Base-by-base conservation (phyloP, 2,113 vertebrate species). In the Gallinago media region DNA sequence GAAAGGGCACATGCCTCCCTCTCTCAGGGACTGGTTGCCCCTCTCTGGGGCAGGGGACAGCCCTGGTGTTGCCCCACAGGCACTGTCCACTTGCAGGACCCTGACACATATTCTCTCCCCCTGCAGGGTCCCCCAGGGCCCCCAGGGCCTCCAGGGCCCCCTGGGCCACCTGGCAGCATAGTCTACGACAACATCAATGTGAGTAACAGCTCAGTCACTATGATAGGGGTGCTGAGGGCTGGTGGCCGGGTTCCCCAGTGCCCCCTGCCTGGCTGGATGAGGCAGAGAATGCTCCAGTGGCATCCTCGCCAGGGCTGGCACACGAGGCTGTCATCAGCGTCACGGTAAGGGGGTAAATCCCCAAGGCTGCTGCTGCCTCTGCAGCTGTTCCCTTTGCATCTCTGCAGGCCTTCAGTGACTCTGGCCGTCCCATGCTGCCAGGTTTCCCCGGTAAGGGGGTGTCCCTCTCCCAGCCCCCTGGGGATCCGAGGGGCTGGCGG, bases 61-160 rank as follows among this genome's bases (percentile, higher is more conserved):
- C 6, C 12, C 17, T 2, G 0, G 3, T n/a, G 58, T 76, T 3
- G 23, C 38, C 3, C 7, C 10, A 9, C 1, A 5, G 52, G 70
- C 56, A 47, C 44, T 25, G 8, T 27, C 68, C 1, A 0, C 47
- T 66, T 27, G 38, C 55, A 38, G 58, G 54, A 80, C 36, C 20
- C 12, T 92, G 55, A 84, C 17, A 23, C 31, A 49, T 32, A 12
- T 83, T 76, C 12, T 92, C 0, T 2, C 11, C n/a, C 29, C 38
- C 9, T 1, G 1, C 67, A 98, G 98, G 97, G 97, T 52, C 92
- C 70, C 56, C 94, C 99, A n/a, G 99, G 99, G 11, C 96, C 92
- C 9, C 98, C 98, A 15, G 98, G 98, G 0, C 98, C 97, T 12
- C 98, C 99, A 7, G 99, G 99, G 6, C 98, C 98, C 14, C 98